Percentiles rank a stretch among this genome's conserved stretches.
Evolutionary conservation across 2,113 vertebrate genomes (phyloP).

Genomic region (Prolemur simus): DNA sequence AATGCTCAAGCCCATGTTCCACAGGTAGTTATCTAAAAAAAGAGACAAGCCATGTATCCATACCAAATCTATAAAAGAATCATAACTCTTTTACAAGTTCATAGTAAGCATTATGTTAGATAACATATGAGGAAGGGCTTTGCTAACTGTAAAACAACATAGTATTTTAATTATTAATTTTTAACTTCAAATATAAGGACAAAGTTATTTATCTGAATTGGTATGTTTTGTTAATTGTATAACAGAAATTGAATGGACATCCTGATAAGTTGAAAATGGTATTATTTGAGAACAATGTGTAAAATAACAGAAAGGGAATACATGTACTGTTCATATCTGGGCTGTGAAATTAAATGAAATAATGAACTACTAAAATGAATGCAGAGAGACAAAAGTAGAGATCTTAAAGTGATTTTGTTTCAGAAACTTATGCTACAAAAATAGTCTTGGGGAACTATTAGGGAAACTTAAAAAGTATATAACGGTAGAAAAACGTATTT

Average conservation of each 20-base stretch:
- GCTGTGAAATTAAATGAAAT: background rate
- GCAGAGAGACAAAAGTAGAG: background rate
- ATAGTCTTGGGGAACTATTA: background rate
- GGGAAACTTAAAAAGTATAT: background rate
- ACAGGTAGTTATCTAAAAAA: background rate
- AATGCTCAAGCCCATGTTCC: background rate
- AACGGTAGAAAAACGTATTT: background rate
- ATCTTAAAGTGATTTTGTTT: background rate
- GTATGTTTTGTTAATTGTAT: background rate
- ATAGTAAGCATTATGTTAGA: background rate
- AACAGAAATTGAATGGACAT: background rate
- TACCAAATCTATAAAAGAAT: background rate
- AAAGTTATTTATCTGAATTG: background rate
- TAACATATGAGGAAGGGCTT: background rate
- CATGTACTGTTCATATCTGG: background rate
- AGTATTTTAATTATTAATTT: background rate
- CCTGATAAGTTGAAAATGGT: background rate
- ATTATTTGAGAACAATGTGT: background rate
- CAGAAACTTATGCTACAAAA: background rate
- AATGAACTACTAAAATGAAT: background rate
- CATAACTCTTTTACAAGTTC: background rate
- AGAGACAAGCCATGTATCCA: background rate
- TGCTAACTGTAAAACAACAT: background rate
- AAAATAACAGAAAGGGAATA: background rate
- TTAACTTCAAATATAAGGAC: background rate